Conservation (phyloP, 2,888 invertebrate species). For the Dilophus febrilis region DNA sequence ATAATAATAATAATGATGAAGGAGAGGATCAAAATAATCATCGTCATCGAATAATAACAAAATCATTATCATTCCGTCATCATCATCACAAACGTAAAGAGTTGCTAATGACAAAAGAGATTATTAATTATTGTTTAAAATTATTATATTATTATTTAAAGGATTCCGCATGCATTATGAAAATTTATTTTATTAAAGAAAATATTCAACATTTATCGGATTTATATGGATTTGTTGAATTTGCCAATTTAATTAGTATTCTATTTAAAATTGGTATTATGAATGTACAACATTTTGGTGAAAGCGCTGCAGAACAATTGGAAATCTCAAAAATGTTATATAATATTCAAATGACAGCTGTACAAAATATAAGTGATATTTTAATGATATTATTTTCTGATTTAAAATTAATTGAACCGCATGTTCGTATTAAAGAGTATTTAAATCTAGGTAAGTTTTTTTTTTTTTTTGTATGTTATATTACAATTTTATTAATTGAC, state of each 20-base stretch:
- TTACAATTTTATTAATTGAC: no score
- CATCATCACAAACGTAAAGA: no score
- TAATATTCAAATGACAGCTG: constrained; percentile 19
- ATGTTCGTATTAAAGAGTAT: no score
- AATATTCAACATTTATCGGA: constrained; percentile 25
- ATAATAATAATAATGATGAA: no score
- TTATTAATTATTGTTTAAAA: constrained; percentile 22
- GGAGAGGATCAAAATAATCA: no score
- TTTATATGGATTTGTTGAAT: constrained; percentile 19
- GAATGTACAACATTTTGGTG: constrained; percentile 23
- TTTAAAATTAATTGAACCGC: no score
- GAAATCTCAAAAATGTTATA: constrained; percentile 20
- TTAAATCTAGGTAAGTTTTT: no score
- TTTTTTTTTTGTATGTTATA: no score
- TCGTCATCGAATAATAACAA: neutral
- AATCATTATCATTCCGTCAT: no score
- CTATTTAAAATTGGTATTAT: constrained; percentile 28
- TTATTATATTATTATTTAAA: constrained; percentile 25
- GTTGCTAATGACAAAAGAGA: neutral
- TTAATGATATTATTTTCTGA: constrained; percentile 6
- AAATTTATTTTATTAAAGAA: constrained; percentile 25
- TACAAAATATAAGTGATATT: constrained; percentile 5
- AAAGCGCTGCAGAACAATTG: constrained; percentile 20
- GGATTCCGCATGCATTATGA: constrained; percentile 24
- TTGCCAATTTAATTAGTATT: constrained; percentile 24